Evolutionary conservation across 2,797 vertebrate species (phyloP).

Genomic region (Urophycis tenuis): DNA sequence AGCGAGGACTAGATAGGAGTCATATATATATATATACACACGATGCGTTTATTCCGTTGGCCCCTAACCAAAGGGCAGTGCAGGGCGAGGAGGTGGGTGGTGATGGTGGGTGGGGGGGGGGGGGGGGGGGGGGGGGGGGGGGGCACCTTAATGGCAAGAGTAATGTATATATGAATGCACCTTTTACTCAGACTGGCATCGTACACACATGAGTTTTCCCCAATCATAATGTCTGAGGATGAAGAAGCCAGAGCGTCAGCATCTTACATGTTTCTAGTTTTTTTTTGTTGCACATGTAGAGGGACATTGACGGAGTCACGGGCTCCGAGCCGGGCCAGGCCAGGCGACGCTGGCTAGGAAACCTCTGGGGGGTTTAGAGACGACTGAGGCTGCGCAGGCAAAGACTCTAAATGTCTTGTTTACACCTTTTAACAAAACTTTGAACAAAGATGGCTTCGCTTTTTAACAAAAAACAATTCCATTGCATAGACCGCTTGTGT

Average conservation of each 20-base stretch:
- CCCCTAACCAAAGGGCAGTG: neutral
- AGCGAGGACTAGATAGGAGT: neutral
- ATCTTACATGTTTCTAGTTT: neutral
- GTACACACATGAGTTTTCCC: neutral
- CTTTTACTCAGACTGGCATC: neutral
- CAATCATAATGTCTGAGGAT: neutral
- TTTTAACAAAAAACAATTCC: neutral
- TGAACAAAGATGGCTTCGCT: neutral
- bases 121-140: too few relatives aligned
- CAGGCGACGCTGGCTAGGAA: neutral
- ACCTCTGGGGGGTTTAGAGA: neutral
- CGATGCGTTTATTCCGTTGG: neutral
- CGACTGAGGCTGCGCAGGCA: neutral
- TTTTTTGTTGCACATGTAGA: neutral
- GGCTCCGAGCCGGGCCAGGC: neutral
- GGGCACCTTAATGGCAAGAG: neutral
- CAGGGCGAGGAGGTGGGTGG: too few relatives aligned
- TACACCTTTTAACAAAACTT: constrained; percentile 1
- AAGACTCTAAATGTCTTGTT: neutral
- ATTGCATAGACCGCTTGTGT: neutral
- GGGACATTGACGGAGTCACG: neutral
- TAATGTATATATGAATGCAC: constrained; percentile 4
- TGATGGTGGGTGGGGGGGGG: too few relatives aligned
- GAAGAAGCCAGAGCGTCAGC: neutral
- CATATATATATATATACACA: neutral